Evolutionary conservation across 2,888 invertebrate species (phyloP), one percentile per base, ranked within the genome.

Genomic region (Embidobia sp.): DNA sequence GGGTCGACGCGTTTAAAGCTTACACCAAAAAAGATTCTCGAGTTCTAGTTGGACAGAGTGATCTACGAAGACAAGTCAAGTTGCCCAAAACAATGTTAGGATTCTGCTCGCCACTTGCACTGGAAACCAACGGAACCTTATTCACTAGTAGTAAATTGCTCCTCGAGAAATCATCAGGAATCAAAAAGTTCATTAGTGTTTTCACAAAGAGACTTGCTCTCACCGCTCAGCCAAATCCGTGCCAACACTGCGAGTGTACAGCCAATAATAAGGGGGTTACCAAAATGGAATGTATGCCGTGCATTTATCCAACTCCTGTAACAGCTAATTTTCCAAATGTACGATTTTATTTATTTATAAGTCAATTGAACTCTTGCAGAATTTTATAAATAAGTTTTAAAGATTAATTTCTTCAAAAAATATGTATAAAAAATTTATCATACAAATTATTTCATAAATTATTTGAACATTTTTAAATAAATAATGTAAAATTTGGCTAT

Each of bases 111-210:
- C 94, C 96, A 0, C 90, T 97, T 13, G 95, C 97, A 0, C 88
- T 97, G 81, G 96, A 97, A 88, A 96, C 96, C 1, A 96, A 96
- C 83, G 97, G 96, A 92, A 91, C 94, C 0, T 90, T 94, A 61
- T 94, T 94, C 84, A 92, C 92, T 70, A 92, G 91, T 0, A 91
- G 91, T 69, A 93, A 93, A 84, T 83, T 94, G 72, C 91, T 91
- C 66, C 90, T 90, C 8, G 92, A 92, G 46, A 92, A 92, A 51
- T 90, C 90, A 33, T 90, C 92, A 66, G 90, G 91, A 11, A 91
- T 92, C 2, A 93, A 93, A 83, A 93, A 93, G 78, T 92, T 94
- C 78, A 91, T 92, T 3, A 92, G 91, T 16, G 94, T 94, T 2
- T 94, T 95, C 81, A 92, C 93, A 0, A 93, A 93, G 81, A 90